Conservation (phyloP, 2,113 vertebrate species). For the Geococcyx californianus region DNA sequence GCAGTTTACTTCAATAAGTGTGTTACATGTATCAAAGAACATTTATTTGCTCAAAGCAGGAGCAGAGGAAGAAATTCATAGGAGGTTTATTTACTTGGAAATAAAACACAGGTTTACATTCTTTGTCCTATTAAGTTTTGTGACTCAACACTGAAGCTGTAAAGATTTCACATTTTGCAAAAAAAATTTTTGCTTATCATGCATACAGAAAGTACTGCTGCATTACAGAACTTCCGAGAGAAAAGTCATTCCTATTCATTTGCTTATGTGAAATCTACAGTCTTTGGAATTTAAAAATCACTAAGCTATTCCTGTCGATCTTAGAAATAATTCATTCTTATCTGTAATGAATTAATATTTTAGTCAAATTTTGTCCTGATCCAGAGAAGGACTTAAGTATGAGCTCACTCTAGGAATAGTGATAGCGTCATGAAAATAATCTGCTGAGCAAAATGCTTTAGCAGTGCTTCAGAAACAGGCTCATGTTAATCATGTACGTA, state of each 20-base stretch:
- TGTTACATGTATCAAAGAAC: not conserved
- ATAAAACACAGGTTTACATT: not conserved
- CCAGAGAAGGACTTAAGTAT: not conserved
- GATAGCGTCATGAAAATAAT: constrained; percentile 32
- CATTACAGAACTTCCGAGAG: not conserved
- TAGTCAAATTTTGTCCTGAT: not conserved
- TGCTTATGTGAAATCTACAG: not conserved
- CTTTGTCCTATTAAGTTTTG: not conserved
- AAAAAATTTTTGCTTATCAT: not conserved
- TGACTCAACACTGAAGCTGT: not conserved
- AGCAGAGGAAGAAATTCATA: not conserved
- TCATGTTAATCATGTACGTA: not conserved
- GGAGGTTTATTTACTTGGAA: not conserved
- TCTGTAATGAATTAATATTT: not conserved
- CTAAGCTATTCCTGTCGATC: not conserved
- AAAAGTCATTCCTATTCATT: not conserved
- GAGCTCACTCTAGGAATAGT: not conserved
- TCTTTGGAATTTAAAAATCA: not conserved
- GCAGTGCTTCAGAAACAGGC: not conserved
- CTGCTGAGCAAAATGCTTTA: not conserved
- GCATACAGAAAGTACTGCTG: not conserved
- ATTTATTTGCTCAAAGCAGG: not conserved
- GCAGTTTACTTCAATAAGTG: not conserved
- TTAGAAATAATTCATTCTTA: not conserved
- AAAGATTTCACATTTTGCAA: not conserved